Percentiles rank a stretch among this genome's conserved stretches.
These are phyloP conservation scores for Clarias fuscus DNA, from an alignment of 2,797 vertebrate species.

Conservation along the genomic window DNA sequence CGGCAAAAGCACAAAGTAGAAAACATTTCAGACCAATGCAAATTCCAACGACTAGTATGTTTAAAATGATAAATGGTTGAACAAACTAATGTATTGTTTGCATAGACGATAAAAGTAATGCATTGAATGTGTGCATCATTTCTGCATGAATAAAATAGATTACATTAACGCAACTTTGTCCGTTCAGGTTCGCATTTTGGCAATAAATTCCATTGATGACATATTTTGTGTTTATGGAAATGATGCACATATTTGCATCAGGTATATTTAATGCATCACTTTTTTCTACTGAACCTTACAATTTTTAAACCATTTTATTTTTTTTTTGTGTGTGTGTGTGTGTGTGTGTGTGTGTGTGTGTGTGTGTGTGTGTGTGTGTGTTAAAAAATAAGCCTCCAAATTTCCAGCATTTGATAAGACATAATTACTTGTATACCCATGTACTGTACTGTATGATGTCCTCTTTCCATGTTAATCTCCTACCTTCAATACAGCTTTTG, in stretches of 20 bases:
- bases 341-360: background rate
- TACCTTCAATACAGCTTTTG: background rate
- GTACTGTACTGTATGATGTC: background rate
- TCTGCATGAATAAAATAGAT: conserved; percentile 19
- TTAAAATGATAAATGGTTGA: conserved; percentile 26
- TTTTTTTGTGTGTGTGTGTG: too few species aligned
- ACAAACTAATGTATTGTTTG: conserved; percentile 31
- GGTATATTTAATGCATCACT: background rate
- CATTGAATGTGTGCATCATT: conserved; percentile 7
- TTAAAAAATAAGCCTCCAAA: background rate
- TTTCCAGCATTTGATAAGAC: background rate
- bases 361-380: background rate
- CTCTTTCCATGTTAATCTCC: background rate
- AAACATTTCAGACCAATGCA: conserved; percentile 32
- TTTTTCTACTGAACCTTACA: background rate
- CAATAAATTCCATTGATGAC: background rate
- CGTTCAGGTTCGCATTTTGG: background rate
- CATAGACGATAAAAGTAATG: conserved; percentile 9
- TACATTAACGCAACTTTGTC: conserved; percentile 9
- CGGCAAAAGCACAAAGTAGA: background rate
- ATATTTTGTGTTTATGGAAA: background rate
- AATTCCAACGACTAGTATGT: conserved; percentile 4
- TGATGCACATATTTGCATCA: background rate
- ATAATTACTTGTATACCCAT: background rate
- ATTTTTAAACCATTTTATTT: too few species aligned